Conservation (phyloP, 2,888 invertebrate genomes). For the Lamellibrachia columna region DNA sequence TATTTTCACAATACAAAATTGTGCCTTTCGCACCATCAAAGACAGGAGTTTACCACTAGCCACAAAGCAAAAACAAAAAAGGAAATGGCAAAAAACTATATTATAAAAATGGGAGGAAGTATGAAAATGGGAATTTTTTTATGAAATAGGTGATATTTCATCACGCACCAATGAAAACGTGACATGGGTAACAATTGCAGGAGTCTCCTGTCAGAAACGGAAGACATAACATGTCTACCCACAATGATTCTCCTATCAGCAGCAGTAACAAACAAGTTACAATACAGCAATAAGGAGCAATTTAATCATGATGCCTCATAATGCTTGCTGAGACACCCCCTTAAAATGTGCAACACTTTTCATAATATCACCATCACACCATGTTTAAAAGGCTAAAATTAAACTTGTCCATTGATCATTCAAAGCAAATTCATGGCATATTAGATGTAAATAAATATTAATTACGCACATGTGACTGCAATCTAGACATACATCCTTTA, state of each 20-base stretch:
- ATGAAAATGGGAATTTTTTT: background rate
- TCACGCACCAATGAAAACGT: background rate
- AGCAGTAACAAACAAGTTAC: background rate
- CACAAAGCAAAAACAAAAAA: background rate
- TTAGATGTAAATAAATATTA: too few species aligned
- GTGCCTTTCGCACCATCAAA: background rate
- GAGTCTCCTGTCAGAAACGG: background rate
- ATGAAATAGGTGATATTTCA: background rate
- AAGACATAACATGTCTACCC: background rate
- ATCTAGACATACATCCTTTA: too few species aligned
- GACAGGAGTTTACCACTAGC: background rate
- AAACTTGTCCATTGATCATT: too few species aligned
- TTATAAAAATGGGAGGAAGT: background rate
- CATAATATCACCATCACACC: too few species aligned
- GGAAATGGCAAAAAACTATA: background rate
- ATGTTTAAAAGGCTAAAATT: too few species aligned
- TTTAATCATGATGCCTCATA: background rate
- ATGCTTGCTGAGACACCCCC: too few species aligned
- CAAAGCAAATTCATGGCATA: too few species aligned
- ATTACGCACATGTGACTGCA: too few species aligned
- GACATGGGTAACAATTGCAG: too few species aligned
- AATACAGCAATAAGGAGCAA: background rate
- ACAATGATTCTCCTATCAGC: background rate
- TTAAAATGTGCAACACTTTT: too few species aligned
- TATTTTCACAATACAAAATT: background rate